phyloP scores from a whole-genome alignment of 2,888 invertebrate species.

The Biston betularia region DNA sequence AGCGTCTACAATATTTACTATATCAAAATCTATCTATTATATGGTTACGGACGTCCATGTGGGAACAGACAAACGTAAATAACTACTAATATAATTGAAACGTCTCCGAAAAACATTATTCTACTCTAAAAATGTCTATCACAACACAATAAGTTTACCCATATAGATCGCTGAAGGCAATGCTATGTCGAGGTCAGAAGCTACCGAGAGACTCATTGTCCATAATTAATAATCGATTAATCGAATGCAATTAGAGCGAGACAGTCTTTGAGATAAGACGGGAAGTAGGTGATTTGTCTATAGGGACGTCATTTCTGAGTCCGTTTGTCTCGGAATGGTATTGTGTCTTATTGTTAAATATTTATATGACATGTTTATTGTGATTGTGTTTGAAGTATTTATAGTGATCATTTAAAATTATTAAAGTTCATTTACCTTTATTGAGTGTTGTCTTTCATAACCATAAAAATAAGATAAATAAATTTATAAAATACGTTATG shows the following conservation, averaged over 20 bases:
- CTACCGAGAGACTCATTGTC: slow-evolving; percentile 31
- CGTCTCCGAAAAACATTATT: background rate
- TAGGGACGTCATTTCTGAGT: slow-evolving; percentile 17
- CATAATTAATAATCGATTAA: slow-evolving; percentile 38
- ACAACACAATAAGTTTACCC: slow-evolving; percentile 8
- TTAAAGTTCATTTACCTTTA: slow-evolving; percentile 4
- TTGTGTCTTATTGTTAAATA: slow-evolving; percentile 23
- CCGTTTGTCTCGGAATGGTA: slow-evolving; percentile 6
- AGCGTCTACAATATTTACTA: too few species aligned
- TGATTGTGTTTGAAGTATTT: slow-evolving; percentile 11
- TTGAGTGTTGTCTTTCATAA: background rate
- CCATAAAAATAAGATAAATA: background rate
- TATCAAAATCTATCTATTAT: too few species aligned
- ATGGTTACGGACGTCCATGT: background rate
- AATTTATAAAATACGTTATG: slow-evolving; percentile 1
- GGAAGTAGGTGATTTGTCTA: slow-evolving; percentile 63
- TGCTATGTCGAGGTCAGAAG: slow-evolving; percentile 16
- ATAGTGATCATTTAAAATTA: slow-evolving; percentile 12
- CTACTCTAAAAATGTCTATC: background rate
- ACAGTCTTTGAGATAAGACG: slow-evolving; percentile 67
- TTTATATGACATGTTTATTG: slow-evolving; percentile 28
- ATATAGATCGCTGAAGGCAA: slow-evolving; percentile 13
- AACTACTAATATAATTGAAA: too few species aligned
- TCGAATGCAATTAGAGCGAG: slow-evolving; percentile 74
- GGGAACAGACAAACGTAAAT: too few species aligned